Conservation (phyloP, 2,888 invertebrate genomes). For the Patella pellucida region DNA sequence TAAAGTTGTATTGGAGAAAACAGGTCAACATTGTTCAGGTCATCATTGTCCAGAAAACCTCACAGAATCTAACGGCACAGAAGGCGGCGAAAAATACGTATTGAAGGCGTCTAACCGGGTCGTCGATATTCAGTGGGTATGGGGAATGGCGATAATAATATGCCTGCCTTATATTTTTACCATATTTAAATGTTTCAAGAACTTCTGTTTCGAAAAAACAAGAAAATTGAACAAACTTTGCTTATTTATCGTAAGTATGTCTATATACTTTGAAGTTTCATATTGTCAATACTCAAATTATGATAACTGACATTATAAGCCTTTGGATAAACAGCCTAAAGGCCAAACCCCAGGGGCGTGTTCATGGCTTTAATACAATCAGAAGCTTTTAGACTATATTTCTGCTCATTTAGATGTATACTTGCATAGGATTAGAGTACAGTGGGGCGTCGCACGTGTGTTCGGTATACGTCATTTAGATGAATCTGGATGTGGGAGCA, state of each 20-base stretch:
- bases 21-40: too few species aligned
- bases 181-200: conserved; percentile 2
- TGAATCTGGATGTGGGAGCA: too few species aligned
- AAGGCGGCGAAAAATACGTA: too few species aligned
- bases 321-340: not conserved
- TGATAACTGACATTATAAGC: not conserved
- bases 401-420: too few species aligned
- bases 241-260: not conserved
- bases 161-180: conserved; percentile 15
- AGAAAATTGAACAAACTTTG: not conserved
- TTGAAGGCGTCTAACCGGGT: not conserved
- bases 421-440: too few species aligned
- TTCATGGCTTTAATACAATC: too few species aligned
- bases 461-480: too few species aligned
- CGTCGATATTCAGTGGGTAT: conserved; percentile 11
- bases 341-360: too few species aligned
- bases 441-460: too few species aligned
- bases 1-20: not conserved
- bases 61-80: too few species aligned
- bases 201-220: not conserved
- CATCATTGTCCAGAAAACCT: too few species aligned
- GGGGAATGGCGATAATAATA: conserved; percentile 12
- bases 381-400: too few species aligned
- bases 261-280: not conserved
- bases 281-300: not conserved